A percentile compares a stretch with the other conserved stretches of the same genome.
Evolutionary conservation across 1,140 invertebrate genomes (phyloP).

Genomic region (Papilio helenus): DNA sequence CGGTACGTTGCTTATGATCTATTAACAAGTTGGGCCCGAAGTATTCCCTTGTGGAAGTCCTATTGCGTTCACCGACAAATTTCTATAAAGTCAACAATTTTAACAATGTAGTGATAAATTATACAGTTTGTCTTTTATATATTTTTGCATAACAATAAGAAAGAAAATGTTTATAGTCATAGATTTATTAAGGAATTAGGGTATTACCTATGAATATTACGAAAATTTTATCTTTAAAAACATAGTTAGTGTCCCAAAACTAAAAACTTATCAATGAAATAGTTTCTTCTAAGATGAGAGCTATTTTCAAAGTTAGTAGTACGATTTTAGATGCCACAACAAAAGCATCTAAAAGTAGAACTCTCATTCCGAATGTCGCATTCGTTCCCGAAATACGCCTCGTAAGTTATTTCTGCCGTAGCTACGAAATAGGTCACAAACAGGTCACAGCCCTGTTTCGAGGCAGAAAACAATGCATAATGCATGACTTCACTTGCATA

Average conservation of each 20-base stretch:
- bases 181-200: no score
- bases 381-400: slow-evolving; percentile 27
- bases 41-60: slow-evolving; percentile 18
- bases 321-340: slow-evolving; percentile 21
- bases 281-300: not conserved
- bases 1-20: slow-evolving; percentile 30
- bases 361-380: slow-evolving; percentile 10
- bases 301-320: not conserved
- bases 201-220: no score
- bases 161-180: no score
- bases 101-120: not conserved
- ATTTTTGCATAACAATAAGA: no score
- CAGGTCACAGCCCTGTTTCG: slow-evolving; percentile 46
- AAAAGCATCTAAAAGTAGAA: slow-evolving; percentile 29
- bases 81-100: not conserved
- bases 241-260: no score
- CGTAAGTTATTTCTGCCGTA: slow-evolving; percentile 41
- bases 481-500: slow-evolving; percentile 13
- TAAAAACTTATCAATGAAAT: not conserved
- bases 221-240: no score
- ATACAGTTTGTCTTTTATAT: not conserved
- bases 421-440: slow-evolving; percentile 52
- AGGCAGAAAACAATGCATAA: slow-evolving; percentile 8
- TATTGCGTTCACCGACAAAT: not conserved
- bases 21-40: slow-evolving; percentile 20